These are phyloP conservation scores for Napeogenes inachia DNA, from an alignment of 2,888 invertebrate species.

Conservation along the genomic window DNA sequence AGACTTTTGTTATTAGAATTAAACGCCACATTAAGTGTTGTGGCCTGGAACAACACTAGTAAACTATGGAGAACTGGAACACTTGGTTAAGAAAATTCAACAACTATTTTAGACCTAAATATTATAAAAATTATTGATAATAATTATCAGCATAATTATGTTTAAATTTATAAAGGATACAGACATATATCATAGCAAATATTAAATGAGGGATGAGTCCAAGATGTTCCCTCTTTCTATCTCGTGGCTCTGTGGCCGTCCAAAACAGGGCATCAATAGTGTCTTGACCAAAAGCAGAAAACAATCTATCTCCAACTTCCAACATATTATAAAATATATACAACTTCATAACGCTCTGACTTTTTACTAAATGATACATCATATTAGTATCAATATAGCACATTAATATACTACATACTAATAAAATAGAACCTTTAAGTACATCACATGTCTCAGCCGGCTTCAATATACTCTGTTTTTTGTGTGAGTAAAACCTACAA, in stretches of 20 bases:
- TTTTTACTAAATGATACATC: constrained; percentile 97
- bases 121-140: too few species aligned
- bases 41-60: constrained; percentile 95
- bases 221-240: constrained; percentile 87
- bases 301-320: constrained; percentile 96
- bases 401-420: constrained; percentile 89
- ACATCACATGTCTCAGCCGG: constrained; percentile 97
- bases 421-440: constrained; percentile 92
- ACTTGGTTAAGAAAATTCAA: constrained; percentile 18
- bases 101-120: background rate
- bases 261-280: constrained; percentile 98
- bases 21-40: constrained; percentile 98
- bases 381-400: constrained; percentile 97
- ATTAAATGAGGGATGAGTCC: constrained; percentile 93
- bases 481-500: constrained; percentile 58
- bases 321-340: constrained; percentile 99
- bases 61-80: constrained; percentile 87
- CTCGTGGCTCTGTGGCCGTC: constrained; percentile 97
- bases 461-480: constrained; percentile 80
- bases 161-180: constrained; percentile 85
- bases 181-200: constrained; percentile 95
- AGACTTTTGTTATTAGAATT: constrained; percentile 99
- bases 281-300: constrained; percentile 98
- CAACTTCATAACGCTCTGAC: constrained; percentile 98
- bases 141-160: too few species aligned